phyloP scores from a whole-genome alignment of 2,888 invertebrate species.

The Drosophila gaucha region DNA sequence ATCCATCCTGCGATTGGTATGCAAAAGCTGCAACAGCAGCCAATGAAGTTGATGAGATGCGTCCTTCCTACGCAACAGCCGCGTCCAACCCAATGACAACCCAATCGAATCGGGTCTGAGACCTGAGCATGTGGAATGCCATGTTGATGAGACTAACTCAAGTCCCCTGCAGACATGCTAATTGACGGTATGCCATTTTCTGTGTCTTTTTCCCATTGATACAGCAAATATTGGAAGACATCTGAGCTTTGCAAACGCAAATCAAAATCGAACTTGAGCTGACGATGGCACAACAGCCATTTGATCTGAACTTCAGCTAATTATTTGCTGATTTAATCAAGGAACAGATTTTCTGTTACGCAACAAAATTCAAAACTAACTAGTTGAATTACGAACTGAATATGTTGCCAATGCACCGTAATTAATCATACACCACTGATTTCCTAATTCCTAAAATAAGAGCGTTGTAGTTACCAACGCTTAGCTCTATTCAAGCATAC shows the following conservation, averaged over 20 bases:
- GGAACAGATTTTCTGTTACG: not conserved
- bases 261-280: not conserved
- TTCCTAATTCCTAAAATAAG: too few species aligned
- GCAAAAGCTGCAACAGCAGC: constrained; percentile 27
- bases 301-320: not conserved
- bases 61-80: constrained; percentile 27
- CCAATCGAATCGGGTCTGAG: not conserved
- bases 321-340: constrained; percentile 1
- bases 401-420: constrained; percentile 18
- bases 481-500: not conserved
- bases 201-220: constrained; percentile 14
- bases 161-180: constrained; percentile 25
- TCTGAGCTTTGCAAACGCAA: constrained; percentile 1
- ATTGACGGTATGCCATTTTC: constrained; percentile 34
- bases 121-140: not conserved
- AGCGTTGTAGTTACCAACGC: too few species aligned
- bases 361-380: constrained; percentile 1
- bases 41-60: constrained; percentile 36
- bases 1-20: constrained; percentile 42
- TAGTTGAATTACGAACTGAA: constrained; percentile 17
- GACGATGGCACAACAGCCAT: not conserved
- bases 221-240: constrained; percentile 37
- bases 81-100: constrained; percentile 16
- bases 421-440: constrained; percentile 50
- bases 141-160: not conserved